phyloP scores from a whole-genome alignment of 1,140 invertebrate species.

The Procambarus virginalis region DNA sequence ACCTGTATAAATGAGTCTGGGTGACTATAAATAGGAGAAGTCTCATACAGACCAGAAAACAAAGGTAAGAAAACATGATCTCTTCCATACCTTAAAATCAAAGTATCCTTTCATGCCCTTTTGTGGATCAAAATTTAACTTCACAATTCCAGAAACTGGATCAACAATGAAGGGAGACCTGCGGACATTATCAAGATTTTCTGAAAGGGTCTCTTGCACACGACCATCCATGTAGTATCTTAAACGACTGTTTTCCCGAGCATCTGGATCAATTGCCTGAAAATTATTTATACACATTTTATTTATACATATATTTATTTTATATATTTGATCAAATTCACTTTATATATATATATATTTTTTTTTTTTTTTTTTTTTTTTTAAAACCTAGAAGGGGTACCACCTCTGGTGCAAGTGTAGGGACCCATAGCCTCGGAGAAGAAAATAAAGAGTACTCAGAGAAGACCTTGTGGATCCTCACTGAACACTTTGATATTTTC shows the following conservation, averaged over 20 bases:
- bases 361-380: too few species aligned
- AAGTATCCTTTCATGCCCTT: conserved; percentile 98
- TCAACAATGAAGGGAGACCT: conserved; percentile 89
- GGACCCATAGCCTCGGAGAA: too few species aligned
- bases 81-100: conserved; percentile 84
- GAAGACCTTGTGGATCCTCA: too few species aligned
- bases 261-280: conserved; percentile 88
- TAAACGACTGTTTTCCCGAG: conserved; percentile 83
- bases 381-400: too few species aligned
- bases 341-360: too few species aligned
- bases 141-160: conserved; percentile 85
- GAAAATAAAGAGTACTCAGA: too few species aligned
- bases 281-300: background rate
- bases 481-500: too few species aligned
- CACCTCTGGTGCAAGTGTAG: too few species aligned
- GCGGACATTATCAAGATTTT: conserved; percentile 87
- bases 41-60: conserved; percentile 66
- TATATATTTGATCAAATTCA: too few species aligned
- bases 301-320: too few species aligned
- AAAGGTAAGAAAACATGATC: conserved; percentile 24
- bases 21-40: too few species aligned
- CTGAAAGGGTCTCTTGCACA: conserved; percentile 84
- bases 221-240: conserved; percentile 87
- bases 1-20: background rate
- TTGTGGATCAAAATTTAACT: conserved; percentile 95